These are phyloP conservation scores for Penelope pileata DNA, from an alignment of 2,113 vertebrate species.

Conservation along the genomic window DNA sequence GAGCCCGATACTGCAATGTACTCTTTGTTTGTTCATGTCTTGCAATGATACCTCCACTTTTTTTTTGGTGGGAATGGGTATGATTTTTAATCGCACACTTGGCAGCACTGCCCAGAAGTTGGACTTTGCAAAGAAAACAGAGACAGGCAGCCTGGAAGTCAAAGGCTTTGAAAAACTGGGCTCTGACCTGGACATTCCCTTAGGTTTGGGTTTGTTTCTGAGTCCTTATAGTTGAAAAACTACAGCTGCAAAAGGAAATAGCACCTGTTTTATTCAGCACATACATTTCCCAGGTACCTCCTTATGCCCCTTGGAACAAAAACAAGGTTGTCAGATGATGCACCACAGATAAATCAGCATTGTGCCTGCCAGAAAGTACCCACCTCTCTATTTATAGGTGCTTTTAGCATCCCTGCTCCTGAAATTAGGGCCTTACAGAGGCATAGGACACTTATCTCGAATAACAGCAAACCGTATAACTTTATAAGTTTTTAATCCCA, in stretches of 20 bases:
- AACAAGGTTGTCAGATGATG: background rate
- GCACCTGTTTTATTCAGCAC: background rate
- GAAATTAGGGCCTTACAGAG: background rate
- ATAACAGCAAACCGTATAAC: background rate
- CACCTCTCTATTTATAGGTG: background rate
- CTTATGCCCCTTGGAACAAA: background rate
- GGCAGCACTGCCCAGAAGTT: background rate
- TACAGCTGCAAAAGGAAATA: background rate
- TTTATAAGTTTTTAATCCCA: background rate
- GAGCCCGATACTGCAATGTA: background rate
- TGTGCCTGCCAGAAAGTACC: background rate
- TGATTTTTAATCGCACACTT: background rate
- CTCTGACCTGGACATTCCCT: background rate
- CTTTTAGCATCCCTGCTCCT: background rate
- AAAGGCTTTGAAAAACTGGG: background rate
- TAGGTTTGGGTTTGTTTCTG: background rate
- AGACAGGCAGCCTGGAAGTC: background rate
- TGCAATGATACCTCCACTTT: background rate
- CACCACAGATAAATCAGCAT: background rate
- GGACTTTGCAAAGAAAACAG: background rate
- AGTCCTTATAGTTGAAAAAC: background rate
- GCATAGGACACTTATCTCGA: background rate
- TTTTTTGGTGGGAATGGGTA: background rate
- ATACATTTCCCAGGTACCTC: slow-evolving; percentile 31
- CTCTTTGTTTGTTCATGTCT: background rate